Base-by-base conservation (phyloP, 2,888 invertebrate species). In the Leptopilina syphax region DNA sequence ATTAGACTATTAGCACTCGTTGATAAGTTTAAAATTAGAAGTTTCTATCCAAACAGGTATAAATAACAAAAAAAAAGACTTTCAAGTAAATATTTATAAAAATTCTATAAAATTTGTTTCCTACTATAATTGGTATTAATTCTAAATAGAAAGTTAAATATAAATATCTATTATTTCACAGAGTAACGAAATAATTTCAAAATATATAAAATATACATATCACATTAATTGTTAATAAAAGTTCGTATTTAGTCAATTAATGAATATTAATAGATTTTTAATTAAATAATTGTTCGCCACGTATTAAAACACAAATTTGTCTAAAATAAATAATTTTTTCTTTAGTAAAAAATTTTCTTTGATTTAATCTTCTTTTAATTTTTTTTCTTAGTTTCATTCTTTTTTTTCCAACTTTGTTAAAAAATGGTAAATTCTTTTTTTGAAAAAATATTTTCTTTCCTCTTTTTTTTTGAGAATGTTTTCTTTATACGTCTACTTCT, bases 401-500 rank as follows among this genome's bases (percentile, higher is more conserved):
- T 50, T 10, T 2, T 9, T 65, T 27, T 34, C 2, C 34, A 34
- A 13, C 6, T 65, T 65, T 44, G 44, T 44, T 13, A 34, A 41
- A 65, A 2, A 9, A 41, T n/a, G 12, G 10, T 41, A 41, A 18
- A 63, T 9, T 18, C 60, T 34, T 9, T 18, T 34, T 44, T 8
- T 44, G 44, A 44, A 44, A 44, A 44, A 7, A 44, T 44, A 44
- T 7, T 44, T 44, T 44, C 44, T 44, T 8, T 44, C 44, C 44
- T 8, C 5, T 7, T 44, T 44, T 44, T 7, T 41, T 27, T 65
- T 65, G 27, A 34, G 34, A 65, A 7, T 13, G 82, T 34, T 78
- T 76, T 87, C 80, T 84, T 86, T 84, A 87, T 83, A 84, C 78
- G 12, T 81, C 83, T 50, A 47, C 81, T 65, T 93, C 93, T 77